Conservation (phyloP, 2,797 vertebrate species). For the Salmo trutta region DNA sequence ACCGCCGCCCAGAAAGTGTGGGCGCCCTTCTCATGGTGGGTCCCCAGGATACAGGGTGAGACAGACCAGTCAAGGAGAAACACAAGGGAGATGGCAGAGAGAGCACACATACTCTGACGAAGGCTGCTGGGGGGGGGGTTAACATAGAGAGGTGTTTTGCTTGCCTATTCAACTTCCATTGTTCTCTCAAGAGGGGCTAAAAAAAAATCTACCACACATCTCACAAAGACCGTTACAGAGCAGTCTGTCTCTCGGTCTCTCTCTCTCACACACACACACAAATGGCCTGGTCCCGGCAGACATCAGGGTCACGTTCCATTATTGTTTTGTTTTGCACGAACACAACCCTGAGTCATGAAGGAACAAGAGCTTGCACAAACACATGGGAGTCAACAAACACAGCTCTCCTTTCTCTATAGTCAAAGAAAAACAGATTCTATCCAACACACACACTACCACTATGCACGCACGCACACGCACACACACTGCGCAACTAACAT, state of each 20-base stretch:
- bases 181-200: no score
- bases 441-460: neutral
- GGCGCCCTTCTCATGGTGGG: constrained; percentile 96
- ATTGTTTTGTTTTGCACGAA: constrained; percentile 47
- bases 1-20: constrained; percentile 96
- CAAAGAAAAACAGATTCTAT: neutral
- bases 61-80: constrained; percentile 62
- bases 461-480: neutral
- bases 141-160: no score
- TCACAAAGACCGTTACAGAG: neutral
- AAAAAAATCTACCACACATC: neutral
- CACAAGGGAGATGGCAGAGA: neutral
- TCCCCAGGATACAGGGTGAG: constrained; percentile 95
- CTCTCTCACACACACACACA: constrained; percentile 27
- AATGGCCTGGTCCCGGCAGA: constrained; percentile 28
- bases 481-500: no score
- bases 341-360: constrained; percentile 33
- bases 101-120: no score
- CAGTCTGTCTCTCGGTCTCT: constrained; percentile 11
- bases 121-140: no score
- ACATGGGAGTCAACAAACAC: constrained; percentile 18
- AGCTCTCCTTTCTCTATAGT: neutral
- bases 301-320: constrained; percentile 32
- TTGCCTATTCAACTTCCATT: no score
- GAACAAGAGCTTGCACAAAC: constrained; percentile 14